Base-by-base conservation (phyloP, 2,888 invertebrate species). In the Pherbina coryleti region DNA sequence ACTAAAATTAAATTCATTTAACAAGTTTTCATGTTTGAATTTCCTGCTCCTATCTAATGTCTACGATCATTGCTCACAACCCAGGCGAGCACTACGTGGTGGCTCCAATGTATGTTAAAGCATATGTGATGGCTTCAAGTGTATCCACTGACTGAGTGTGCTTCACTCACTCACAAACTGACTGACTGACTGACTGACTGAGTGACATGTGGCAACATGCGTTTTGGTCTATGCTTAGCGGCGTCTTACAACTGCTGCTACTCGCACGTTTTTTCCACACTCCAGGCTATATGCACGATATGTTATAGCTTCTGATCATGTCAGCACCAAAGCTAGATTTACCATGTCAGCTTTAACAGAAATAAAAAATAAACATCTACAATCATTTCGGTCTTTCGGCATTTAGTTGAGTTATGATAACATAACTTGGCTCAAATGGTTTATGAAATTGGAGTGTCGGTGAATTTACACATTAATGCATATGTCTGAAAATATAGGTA, bases 31-130 rank as follows among this genome's bases (percentile, higher is more conserved):
- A 28, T 17, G 44, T 51, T 69, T 69, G 51, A 34, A 22, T 71
- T 57, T 71, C 19, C 55, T 34, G 71, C n/a, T 71, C 28, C 70
- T 70, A 73, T 73, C 72, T 73, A 44, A 44, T 44, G 72, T 60
- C 44, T 73, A 25, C 60, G 72, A 60, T 73, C 72, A 51, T 60
- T 22, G 60, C 55, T 19, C 28, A 19, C 22, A 5, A 51, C 51
- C 8, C 55, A 22, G 19, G 55, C 55, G 8, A n/a, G 8, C 19
- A 55, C 9, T 53, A 28, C n/a, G 17, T n/a, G 22, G 22, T 37
- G 19, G 9, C 31, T 11, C 19, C 55, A 55, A 28, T 14, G 4
- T 34, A 22, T 34, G 17, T 31, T 11, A 51, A 9, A 25, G 44
- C 44, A 44, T 44, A 44, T 44, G 44, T 51, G n/a, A n/a, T n/a